phyloP scores from a whole-genome alignment of 2,113 vertebrate species.

The Hydropotes inermis region DNA sequence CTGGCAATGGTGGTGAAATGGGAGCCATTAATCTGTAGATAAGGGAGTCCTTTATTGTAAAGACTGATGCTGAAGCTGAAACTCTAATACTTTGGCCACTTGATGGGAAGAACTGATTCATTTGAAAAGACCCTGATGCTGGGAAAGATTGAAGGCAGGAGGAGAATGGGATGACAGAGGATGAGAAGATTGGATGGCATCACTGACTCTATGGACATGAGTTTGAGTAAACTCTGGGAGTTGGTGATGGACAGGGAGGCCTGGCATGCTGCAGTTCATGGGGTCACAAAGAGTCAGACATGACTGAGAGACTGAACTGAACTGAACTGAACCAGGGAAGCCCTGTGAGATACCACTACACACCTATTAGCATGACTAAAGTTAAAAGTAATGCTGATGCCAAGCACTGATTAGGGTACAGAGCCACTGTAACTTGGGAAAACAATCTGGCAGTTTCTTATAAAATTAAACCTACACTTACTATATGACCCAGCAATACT shows the following conservation, averaged over 20 bases:
- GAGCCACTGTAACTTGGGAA: not conserved
- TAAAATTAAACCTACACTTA: not conserved
- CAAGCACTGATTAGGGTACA: not conserved
- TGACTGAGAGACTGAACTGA: fast-evolving
- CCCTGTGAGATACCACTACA: not conserved
- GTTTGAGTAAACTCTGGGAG: not conserved
- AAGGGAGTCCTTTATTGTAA: too few relatives aligned
- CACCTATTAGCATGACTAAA: not conserved
- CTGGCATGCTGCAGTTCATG: not conserved
- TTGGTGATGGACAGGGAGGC: not conserved
- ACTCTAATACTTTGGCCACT: not conserved
- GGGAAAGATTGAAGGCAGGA: not conserved
- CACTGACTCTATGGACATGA: fast-evolving
- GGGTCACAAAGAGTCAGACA: not conserved
- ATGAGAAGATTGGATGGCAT: not conserved
- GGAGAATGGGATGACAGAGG: not conserved
- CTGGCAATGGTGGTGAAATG: too few relatives aligned
- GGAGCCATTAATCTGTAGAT: too few relatives aligned
- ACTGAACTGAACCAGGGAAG: not conserved
- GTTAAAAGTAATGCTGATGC: not conserved
- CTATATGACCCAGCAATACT: not conserved
- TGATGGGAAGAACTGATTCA: not conserved
- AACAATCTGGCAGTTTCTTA: not conserved
- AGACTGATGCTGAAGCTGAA: not conserved
- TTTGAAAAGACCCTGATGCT: not conserved